phyloP scores from a whole-genome alignment of 35 echinoderm and acorn worm genomes.

The Ophioderma brevispina region DNA sequence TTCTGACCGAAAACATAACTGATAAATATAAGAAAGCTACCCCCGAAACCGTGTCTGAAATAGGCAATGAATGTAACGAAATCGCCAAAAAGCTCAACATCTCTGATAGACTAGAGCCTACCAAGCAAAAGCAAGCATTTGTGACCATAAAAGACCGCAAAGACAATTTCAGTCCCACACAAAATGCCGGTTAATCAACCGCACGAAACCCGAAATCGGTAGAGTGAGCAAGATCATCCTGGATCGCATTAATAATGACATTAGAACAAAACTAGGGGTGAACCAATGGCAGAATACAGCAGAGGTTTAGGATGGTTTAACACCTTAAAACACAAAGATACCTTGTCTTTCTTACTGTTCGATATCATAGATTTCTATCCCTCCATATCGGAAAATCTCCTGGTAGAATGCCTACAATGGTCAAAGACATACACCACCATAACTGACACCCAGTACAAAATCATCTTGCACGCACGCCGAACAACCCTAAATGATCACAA shows the following conservation, averaged over 20 bases:
- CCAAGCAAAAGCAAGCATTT: not conserved
- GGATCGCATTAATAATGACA: constrained; percentile 9
- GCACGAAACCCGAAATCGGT: constrained; percentile 42
- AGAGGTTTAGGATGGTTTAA: not conserved
- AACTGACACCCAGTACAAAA: not conserved
- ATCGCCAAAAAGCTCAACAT: not conserved
- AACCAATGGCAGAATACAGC: not conserved
- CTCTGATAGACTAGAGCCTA: not conserved
- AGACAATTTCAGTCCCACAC: constrained; percentile 31
- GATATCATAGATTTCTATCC: not conserved
- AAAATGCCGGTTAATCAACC: constrained; percentile 46
- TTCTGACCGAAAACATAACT: not conserved
- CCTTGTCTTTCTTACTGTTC: not conserved
- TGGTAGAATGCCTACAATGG: not conserved
- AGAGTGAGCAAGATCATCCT: constrained; percentile 37
- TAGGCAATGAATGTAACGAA: not conserved
- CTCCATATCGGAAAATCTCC: not conserved
- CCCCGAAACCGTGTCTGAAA: not conserved
- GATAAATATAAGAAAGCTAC: not conserved
- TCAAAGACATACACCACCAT: not conserved
- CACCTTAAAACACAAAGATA: not conserved
- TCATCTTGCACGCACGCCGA: not conserved
- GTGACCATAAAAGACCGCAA: constrained; percentile 56
- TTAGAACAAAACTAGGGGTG: not conserved
- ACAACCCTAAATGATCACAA: not conserved